These are phyloP conservation scores for Ommatoiulus sabulosus DNA, from an alignment of 2,888 invertebrate species.

Conservation along the genomic window DNA sequence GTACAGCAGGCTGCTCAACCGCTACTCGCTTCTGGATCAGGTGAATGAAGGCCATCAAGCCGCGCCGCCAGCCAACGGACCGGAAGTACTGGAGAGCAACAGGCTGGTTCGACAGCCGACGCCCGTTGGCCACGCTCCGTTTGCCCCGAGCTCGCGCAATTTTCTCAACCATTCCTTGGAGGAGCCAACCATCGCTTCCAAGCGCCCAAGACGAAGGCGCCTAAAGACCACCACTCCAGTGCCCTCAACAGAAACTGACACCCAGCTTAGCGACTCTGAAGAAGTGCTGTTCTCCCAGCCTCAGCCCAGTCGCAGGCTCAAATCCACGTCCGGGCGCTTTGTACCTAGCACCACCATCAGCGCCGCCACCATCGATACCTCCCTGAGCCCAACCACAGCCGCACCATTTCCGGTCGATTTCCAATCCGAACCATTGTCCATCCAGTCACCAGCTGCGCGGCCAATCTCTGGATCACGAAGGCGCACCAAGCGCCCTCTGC, in stretches of 20 bases:
- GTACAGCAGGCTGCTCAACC: conserved; percentile 52
- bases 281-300: conserved; percentile 42
- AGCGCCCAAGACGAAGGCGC: conserved; percentile 38
- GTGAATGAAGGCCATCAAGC: neutral
- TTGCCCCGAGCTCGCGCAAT: conserved; percentile 40
- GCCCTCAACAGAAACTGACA: neutral
- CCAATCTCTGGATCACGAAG: neutral
- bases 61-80: neutral
- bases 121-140: neutral
- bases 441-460: neutral
- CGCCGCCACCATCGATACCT: neutral
- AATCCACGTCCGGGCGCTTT: conserved; percentile 3
- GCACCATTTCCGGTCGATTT: neutral
- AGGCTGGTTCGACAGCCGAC: conserved; percentile 38
- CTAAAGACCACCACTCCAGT: conserved; percentile 7
- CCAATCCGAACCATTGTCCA: conserved; percentile 30
- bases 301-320: conserved; percentile 12
- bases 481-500: neutral
- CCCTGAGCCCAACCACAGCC: neutral
- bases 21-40: conserved; percentile 54
- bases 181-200: neutral
- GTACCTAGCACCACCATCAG: conserved; percentile 13
- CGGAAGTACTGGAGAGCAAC: neutral
- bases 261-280: conserved; percentile 51
- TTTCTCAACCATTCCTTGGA: conserved; percentile 38